A percentile compares a stretch with the other conserved stretches of the same genome.
Evolutionary conservation across 1,140 invertebrate genomes (phyloP).

Genomic region (Periplaneta americana): DNA sequence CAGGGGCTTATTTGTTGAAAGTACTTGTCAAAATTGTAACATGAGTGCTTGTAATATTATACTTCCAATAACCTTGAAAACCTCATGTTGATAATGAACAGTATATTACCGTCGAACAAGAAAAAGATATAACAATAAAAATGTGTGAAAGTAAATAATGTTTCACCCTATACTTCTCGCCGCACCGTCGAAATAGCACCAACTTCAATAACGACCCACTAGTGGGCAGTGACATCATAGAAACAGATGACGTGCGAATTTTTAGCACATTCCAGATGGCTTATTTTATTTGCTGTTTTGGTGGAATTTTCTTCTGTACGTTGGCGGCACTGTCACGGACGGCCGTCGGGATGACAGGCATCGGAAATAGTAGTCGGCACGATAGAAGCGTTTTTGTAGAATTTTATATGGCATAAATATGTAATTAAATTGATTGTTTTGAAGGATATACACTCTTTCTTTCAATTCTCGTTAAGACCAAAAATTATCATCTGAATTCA

Average conservation of each 20-base stretch:
- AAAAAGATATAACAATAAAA: neutral
- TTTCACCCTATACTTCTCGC: neutral
- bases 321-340: neutral
- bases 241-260: neutral
- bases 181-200: neutral
- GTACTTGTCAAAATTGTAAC: neutral
- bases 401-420: too few species aligned
- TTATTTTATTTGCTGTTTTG: neutral
- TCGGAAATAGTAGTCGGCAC: too few species aligned
- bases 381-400: too few species aligned
- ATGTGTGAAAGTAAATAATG: neutral
- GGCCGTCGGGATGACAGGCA: too few species aligned
- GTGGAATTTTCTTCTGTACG: neutral
- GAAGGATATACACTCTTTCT: too few species aligned
- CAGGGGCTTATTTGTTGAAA: neutral
- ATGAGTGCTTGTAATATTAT: neutral
- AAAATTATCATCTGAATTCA: too few species aligned
- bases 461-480: too few species aligned
- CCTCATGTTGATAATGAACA: neutral
- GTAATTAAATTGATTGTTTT: too few species aligned
- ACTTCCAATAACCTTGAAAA: neutral
- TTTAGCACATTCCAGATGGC: neutral
- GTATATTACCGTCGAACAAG: neutral
- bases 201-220: conserved; percentile 1
- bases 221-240: neutral